Evolutionary conservation across 2,888 invertebrate genomes (phyloP).

Genomic region (Hemithea aestivaria): DNA sequence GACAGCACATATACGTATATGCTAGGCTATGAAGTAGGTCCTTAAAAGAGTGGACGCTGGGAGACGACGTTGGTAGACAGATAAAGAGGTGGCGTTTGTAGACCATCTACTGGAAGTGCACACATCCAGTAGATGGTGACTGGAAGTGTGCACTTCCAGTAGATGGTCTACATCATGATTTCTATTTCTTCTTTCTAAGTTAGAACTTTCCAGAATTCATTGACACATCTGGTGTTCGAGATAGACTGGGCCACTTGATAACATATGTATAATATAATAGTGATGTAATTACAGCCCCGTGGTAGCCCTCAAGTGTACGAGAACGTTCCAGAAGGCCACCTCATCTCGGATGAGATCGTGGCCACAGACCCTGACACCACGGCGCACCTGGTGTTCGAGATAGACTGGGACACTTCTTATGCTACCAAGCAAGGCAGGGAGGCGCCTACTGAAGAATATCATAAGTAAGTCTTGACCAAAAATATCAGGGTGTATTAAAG

Average conservation of each 20-base stretch:
- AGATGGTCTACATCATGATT: no score
- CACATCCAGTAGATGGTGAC: no score
- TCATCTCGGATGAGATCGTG: slow-evolving; percentile 62
- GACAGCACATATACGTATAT: no score
- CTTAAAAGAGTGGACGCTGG: no score
- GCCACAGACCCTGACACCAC: slow-evolving; percentile 81
- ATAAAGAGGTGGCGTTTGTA: no score
- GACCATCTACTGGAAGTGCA: no score
- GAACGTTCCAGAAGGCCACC: slow-evolving; percentile 62
- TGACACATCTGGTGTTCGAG: slow-evolving; percentile 73
- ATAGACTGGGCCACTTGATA: slow-evolving; percentile 80
- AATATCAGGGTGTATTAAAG: neutral
- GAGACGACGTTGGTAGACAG: no score
- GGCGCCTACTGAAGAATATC: slow-evolving; percentile 46
- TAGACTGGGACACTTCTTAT: slow-evolving; percentile 79
- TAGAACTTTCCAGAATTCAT: no score
- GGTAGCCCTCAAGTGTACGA: slow-evolving; percentile 73
- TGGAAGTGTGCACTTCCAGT: no score
- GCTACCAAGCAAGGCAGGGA: slow-evolving; percentile 78
- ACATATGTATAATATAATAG: no score
- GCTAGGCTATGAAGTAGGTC: no score
- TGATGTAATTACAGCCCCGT: slow-evolving; percentile 71
- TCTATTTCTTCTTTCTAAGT: no score
- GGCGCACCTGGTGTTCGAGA: slow-evolving; percentile 75
- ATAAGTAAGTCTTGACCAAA: slow-evolving; percentile 37